Conservation (phyloP, 2,797 vertebrate genomes). For the Micrastur ruficollis region DNA sequence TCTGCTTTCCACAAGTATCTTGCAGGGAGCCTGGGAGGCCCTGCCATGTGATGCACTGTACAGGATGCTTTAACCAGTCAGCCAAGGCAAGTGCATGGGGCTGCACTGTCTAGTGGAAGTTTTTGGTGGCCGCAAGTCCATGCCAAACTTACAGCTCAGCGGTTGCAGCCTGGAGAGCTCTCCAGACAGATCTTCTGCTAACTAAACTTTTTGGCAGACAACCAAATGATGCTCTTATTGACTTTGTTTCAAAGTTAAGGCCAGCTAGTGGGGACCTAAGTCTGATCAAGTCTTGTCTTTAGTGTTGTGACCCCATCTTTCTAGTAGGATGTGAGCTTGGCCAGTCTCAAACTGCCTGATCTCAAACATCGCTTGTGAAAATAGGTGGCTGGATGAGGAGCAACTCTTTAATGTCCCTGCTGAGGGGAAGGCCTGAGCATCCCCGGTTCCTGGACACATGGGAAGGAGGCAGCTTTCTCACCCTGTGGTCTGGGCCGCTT, state of each 20-base stretch:
- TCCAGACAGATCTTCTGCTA: neutral
- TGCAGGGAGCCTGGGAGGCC: neutral
- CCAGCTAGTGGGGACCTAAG: neutral
- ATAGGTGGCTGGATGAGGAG: neutral
- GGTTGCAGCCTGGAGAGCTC: neutral
- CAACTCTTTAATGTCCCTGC: no score
- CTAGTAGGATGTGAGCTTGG: neutral
- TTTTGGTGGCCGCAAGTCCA: neutral
- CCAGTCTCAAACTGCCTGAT: rapidly evolving
- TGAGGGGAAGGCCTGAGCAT: neutral
- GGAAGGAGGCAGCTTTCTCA: neutral
- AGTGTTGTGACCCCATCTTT: neutral
- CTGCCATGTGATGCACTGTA: no score
- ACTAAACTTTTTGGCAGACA: neutral
- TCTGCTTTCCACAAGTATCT: neutral
- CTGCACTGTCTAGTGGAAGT: neutral
- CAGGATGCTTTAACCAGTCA: neutral
- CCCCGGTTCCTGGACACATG: rapidly evolving
- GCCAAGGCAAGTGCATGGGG: rapidly evolving
- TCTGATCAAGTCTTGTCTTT: neutral
- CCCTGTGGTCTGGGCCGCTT: neutral
- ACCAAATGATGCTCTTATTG: neutral
- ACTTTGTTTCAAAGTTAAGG: neutral
- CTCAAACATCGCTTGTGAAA: neutral
- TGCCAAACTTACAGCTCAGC: rapidly evolving